Evolutionary conservation across 2,113 vertebrate species (phyloP), one percentile per base, ranked within the genome.

Genomic region (Oncorhynchus masou): DNA sequence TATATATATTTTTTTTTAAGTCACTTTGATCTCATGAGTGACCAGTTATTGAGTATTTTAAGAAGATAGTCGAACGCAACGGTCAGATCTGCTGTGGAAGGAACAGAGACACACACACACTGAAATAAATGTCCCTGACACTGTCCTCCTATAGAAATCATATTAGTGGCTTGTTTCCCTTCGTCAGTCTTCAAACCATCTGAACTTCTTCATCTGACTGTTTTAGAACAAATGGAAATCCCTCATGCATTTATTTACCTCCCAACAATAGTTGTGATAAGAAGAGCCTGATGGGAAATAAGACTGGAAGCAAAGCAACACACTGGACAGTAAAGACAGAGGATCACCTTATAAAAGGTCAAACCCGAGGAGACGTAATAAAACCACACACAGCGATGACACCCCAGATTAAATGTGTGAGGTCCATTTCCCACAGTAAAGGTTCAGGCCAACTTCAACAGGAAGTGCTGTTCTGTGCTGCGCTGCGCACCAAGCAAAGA

Each of bases 331-430:
- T 45, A 73, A 78, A 82, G 48, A 66, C 54, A 73, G 65, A 16
- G 76, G 68, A 84, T 79, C 70, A 64, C 15, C 66, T 19, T 16
- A 54, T 16, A 83, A 79, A 83, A 29, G 12, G 80, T 88, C 82
- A 91, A 89, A 87, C 68, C 75, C 76, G 82, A 89, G 83, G 84
- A 87, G 83, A 88, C 83, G 86, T 88, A 85, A 27, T 78, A 83
- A 81, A 84, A 83, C 77, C 27, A 75, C 84, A 86, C 87, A 87
- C 68, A 82, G 75, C 81, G 84, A 85, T 75, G 82, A 84, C 74
- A 81, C 79, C 79, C 62, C 78, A 48, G 84, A 91, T 90, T 86
- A 85, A 88, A 87, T 67, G 81, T 84, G 81, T 73, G 77, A 77
- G 85, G 70, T 73, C 67, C 77, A 89, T 86, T 88, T 84, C 81